Evolutionary conservation across 64 coral and sea anemone species (phyloP).

Genomic region (Pocillopora verrucosa): DNA sequence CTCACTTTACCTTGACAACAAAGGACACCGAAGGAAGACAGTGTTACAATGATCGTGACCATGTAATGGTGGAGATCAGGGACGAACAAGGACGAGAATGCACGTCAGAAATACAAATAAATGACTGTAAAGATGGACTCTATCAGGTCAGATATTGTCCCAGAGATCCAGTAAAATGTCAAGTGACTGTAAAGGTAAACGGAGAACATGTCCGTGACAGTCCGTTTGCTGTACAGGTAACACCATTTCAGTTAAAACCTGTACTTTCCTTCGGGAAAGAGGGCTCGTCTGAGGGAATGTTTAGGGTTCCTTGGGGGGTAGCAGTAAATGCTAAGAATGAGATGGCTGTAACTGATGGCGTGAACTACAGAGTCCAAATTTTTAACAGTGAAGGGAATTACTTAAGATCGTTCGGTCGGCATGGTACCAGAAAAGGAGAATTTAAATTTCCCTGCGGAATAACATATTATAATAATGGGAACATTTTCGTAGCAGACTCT

Average conservation of each 20-base stretch:
- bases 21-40: constrained; percentile 27
- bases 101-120: neutral
- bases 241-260: constrained; percentile 49
- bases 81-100: neutral
- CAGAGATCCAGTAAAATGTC: neutral
- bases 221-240: constrained; percentile 40
- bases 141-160: constrained; percentile 31
- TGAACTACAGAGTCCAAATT: constrained; percentile 36
- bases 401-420: constrained; percentile 31
- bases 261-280: constrained; percentile 51
- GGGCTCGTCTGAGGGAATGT: constrained; percentile 17
- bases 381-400: constrained; percentile 36
- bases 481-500: constrained; percentile 46
- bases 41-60: constrained; percentile 9
- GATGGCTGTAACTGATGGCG: constrained; percentile 41
- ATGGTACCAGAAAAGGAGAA: constrained; percentile 10
- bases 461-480: constrained; percentile 33
- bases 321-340: constrained; percentile 48
- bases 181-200: constrained; percentile 24
- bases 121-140: neutral
- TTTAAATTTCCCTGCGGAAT: constrained; percentile 50
- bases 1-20: constrained; percentile 36
- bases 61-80: constrained; percentile 13
- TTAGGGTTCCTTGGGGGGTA: constrained; percentile 42
- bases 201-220: constrained; percentile 28